These are phyloP conservation scores for Ceryle rudis DNA, from an alignment of 2,797 vertebrate genomes.

Conservation along the genomic window DNA sequence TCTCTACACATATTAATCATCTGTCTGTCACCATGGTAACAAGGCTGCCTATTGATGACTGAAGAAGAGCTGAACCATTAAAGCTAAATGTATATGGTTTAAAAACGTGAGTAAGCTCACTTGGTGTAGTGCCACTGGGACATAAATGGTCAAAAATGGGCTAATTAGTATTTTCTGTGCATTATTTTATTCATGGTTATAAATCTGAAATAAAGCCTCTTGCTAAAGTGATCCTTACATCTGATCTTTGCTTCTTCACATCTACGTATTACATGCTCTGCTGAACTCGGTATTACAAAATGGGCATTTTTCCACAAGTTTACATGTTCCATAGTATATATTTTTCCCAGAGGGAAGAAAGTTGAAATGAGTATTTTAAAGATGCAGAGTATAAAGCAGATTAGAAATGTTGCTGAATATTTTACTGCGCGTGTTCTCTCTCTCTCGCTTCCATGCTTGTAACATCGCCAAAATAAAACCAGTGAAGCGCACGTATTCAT, in stretches of 20 bases:
- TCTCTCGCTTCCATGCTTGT: neutral
- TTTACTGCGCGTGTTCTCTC: neutral
- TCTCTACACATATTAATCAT: constrained; percentile 51
- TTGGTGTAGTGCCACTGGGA: neutral
- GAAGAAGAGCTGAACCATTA: constrained; percentile 42
- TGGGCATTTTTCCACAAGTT: neutral
- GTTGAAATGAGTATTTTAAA: neutral
- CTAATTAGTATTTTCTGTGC: constrained; percentile 2
- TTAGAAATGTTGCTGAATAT: constrained; percentile 12
- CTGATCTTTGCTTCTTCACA: neutral
- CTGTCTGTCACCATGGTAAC: constrained; percentile 68
- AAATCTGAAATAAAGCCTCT: neutral
- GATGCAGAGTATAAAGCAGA: constrained; percentile 12
- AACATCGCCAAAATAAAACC: constrained; percentile 51
- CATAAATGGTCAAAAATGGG: neutral
- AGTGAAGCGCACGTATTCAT: constrained; percentile 25
- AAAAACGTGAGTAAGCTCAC: neutral
- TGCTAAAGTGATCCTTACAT: constrained; percentile 9
- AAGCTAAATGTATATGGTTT: constrained; percentile 26
- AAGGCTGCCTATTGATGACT: constrained; percentile 60
- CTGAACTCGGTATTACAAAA: neutral
- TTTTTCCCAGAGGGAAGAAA: neutral
- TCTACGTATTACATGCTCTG: neutral
- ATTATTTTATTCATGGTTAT: neutral
- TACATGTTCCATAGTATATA: neutral